Base-by-base conservation (phyloP, 2,888 invertebrate genomes). In the Monopis laevigella region DNA sequence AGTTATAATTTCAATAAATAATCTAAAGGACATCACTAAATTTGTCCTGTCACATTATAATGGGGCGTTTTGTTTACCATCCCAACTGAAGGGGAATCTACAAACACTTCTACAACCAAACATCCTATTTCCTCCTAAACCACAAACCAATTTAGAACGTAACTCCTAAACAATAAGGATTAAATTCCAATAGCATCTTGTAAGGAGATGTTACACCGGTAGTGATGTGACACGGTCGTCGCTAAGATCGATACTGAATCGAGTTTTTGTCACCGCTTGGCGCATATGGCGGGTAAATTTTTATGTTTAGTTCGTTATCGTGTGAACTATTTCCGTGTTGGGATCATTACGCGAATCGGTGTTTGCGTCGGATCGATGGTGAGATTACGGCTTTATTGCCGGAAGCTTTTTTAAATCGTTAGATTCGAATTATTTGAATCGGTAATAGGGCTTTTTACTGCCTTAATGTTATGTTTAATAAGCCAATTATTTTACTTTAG, bases 51-150 rank as follows among this genome's bases (percentile, higher is more conserved):
- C 61, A 63, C 67, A 73, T 74, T 74, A 71, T 73, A 73, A 73
- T 70, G 71, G 74, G 72, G 72, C 74, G 74, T 75, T 75, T 74
- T 75, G 75, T 77, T 77, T 77, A 75, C 74, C 71, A 68, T 68
- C 57, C 65, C 63, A 61, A 65, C 65, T 65, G 65, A 65, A 71
- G 77, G 74, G 73, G 72, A 64, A 63, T 59, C 59, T 48, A 32
- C 14, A 13, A 13, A 29, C 3, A n/a, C 45, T 50, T 40, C 43
- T 27, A 44, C 43, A 45, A 6, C 45, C 44, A 41, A 59, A 58
- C 49, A 54, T 47, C 55, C 43, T 49, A 55, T 29, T 11, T 29
- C 13, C 14, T 3, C 29, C 29, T 14, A 13, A 29, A 29, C 29
- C 12, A 14, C 12, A 6, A 13, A 7, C 11, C 12, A 29, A 29